Conservation (phyloP, 1,140 invertebrate species). For the Lasaia peninsularis region DNA sequence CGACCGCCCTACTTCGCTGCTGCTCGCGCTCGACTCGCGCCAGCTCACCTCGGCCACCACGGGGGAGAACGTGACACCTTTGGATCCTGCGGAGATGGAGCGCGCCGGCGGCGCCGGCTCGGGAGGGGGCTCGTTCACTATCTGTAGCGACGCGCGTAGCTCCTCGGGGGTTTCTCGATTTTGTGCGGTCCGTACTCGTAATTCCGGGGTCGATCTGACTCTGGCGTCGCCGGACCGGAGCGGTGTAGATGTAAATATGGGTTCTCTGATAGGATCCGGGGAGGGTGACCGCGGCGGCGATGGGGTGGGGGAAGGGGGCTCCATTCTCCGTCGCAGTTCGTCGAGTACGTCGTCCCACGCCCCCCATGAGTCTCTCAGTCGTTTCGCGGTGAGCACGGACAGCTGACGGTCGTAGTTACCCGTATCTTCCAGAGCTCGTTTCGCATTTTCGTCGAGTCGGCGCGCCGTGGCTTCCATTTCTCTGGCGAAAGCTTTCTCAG, state of each 20-base stretch:
- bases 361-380: constrained; percentile 63
- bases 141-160: constrained; percentile 76
- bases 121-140: constrained; percentile 60
- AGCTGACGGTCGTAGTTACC: constrained; percentile 75
- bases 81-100: constrained; percentile 68
- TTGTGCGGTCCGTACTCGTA: constrained; percentile 72
- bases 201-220: constrained; percentile 81
- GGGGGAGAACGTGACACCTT: constrained; percentile 80
- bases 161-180: constrained; percentile 69
- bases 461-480: constrained; percentile 72
- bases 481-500: constrained; percentile 59
- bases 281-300: constrained; percentile 59
- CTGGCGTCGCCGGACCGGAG: constrained; percentile 62
- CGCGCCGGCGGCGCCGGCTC: constrained; percentile 69
- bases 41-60: constrained; percentile 85
- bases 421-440: constrained; percentile 53
- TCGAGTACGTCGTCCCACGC: constrained; percentile 72
- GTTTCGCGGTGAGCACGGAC: constrained; percentile 72
- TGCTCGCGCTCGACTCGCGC: constrained; percentile 76
- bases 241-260: constrained; percentile 59
- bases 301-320: constrained; percentile 46
- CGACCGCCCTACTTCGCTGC: constrained; percentile 18
- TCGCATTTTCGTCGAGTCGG: constrained; percentile 58
- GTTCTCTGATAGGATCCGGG: constrained; percentile 52
- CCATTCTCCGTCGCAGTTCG: constrained; percentile 60